Evolutionary conservation across 2,113 vertebrate species (phyloP).

Genomic region (Nothocercus julius): DNA sequence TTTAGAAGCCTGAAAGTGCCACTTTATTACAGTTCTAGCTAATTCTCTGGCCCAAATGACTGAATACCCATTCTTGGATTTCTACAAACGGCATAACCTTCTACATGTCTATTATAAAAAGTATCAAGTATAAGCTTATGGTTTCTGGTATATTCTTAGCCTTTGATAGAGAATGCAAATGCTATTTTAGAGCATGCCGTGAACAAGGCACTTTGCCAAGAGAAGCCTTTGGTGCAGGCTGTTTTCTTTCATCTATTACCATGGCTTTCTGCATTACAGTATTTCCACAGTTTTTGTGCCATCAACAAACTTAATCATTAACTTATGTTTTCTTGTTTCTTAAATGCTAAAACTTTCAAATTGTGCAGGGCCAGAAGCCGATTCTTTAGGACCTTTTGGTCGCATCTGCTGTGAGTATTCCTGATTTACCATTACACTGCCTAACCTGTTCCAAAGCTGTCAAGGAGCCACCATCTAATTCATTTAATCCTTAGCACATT

Average conservation of each 20-base stretch:
- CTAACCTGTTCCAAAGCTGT: not conserved
- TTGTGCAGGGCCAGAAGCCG: not conserved
- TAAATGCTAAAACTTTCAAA: not conserved
- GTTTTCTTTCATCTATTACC: constrained; percentile 47
- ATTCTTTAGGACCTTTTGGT: not conserved
- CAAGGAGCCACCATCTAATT: not conserved
- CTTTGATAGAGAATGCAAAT: constrained; percentile 53
- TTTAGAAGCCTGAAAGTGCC: not conserved
- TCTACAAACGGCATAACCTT: constrained; percentile 17
- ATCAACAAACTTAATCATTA: not conserved
- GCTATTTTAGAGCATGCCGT: constrained; percentile 57
- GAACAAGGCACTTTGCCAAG: constrained; percentile 64
- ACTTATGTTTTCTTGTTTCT: constrained; percentile 17
- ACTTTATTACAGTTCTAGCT: not conserved
- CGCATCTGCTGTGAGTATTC: not conserved
- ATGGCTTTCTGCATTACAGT: constrained; percentile 1
- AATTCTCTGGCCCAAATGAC: not conserved
- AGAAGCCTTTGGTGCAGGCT: constrained; percentile 59
- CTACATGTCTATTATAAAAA: constrained; percentile 32
- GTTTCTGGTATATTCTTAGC: constrained; percentile 71
- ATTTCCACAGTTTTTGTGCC: not conserved
- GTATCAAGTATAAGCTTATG: constrained; percentile 64
- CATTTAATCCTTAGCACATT: constrained; percentile 23
- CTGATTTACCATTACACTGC: not conserved
- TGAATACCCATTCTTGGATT: constrained; percentile 1